Evolutionary conservation across 1,140 invertebrate species (phyloP).

Genomic region (Solen grandis): DNA sequence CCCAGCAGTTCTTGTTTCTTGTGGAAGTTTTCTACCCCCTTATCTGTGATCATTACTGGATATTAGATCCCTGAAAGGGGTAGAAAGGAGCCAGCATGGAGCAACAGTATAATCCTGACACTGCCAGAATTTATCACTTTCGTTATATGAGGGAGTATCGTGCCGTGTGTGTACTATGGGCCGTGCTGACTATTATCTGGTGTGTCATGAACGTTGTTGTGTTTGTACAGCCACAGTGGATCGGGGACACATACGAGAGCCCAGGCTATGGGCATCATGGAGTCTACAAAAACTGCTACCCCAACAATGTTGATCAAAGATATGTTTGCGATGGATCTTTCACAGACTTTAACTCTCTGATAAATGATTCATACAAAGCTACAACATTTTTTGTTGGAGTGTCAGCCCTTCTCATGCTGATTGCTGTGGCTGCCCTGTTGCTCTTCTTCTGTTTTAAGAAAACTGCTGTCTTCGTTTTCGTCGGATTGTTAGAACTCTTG

Average conservation of each 20-base stretch:
- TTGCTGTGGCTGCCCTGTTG: constrained; percentile 91
- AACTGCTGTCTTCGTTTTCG: constrained; percentile 96
- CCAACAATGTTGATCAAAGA: constrained; percentile 54
- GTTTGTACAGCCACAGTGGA: constrained; percentile 98
- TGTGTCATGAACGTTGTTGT: constrained; percentile 97
- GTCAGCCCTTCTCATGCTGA: constrained; percentile 90
- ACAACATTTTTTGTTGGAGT: constrained; percentile 94
- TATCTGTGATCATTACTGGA: not conserved
- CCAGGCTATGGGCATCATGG: constrained; percentile 94
- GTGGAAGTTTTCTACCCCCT: constrained; percentile 18
- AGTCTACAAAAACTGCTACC: constrained; percentile 90
- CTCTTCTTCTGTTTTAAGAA: constrained; percentile 97
- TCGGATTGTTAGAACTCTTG: constrained; percentile 83
- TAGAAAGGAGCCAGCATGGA: constrained; percentile 34
- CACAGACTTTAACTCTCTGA: constrained; percentile 59
- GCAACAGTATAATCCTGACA: constrained; percentile 67
- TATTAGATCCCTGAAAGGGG: constrained; percentile 34
- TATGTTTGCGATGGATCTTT: constrained; percentile 67
- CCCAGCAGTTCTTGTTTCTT: constrained; percentile 13
- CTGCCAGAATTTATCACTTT: constrained; percentile 68
- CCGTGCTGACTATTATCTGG: constrained; percentile 97
- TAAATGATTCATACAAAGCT: constrained; percentile 67
- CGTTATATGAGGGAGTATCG: constrained; percentile 82
- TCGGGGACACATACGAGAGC: constrained; percentile 88
- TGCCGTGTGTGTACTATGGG: constrained; percentile 98